phyloP scores from a whole-genome alignment of 2,888 invertebrate genomes.

The Bursaphelenchus okinawaensis region DNA sequence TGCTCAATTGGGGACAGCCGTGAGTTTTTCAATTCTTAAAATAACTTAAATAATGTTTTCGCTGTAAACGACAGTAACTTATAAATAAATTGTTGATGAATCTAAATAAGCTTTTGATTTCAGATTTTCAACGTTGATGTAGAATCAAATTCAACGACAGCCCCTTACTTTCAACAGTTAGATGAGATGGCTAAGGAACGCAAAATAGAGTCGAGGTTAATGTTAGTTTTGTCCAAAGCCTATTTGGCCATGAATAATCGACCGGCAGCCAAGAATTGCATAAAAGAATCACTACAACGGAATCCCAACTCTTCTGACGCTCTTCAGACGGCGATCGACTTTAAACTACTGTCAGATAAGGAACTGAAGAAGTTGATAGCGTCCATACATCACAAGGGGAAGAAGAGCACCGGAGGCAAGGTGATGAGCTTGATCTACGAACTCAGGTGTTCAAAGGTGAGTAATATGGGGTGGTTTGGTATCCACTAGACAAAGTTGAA shows the following conservation, averaged over 20 bases:
- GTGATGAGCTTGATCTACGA: slow-evolving; percentile 12
- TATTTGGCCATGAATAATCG: slow-evolving; percentile 33
- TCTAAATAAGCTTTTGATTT: not conserved
- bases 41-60: not conserved
- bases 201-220: slow-evolving; percentile 28
- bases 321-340: slow-evolving; percentile 23
- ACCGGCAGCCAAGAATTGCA: slow-evolving; percentile 22
- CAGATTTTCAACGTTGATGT: slow-evolving; percentile 5
- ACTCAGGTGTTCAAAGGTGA: slow-evolving; percentile 10
- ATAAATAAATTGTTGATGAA: not conserved
- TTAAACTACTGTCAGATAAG: slow-evolving; percentile 16
- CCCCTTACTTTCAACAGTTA: not conserved
- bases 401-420: slow-evolving; percentile 10
- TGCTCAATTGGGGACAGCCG: slow-evolving; percentile 21
- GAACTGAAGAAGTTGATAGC: slow-evolving; percentile 18
- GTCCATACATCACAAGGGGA: not conserved
- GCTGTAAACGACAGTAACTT: not conserved
- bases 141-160: not conserved
- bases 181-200: slow-evolving; percentile 17
- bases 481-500: not conserved
- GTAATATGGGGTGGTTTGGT: not conserved
- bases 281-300: slow-evolving; percentile 20
- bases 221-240: slow-evolving; percentile 28
- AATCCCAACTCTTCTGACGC: slow-evolving; percentile 30
- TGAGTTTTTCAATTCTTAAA: slow-evolving; percentile 11